Base-by-base conservation (phyloP, 2,113 vertebrate species). In the Pelecanoides urinatrix region DNA sequence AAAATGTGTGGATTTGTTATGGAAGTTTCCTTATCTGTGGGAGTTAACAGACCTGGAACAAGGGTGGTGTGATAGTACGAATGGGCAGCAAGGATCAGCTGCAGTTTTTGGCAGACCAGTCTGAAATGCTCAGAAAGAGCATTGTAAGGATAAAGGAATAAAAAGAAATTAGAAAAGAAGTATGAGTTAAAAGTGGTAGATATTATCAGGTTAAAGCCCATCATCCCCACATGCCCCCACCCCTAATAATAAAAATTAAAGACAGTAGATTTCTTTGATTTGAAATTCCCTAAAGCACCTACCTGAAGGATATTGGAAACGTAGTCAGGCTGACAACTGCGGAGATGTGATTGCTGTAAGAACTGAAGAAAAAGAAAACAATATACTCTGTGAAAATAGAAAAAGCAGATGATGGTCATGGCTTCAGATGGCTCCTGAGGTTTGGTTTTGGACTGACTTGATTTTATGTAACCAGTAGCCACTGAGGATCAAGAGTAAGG, bases 171-270 rank as follows among this genome's bases (percentile, higher is more conserved):
- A 17, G 9, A 71, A 22, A 29, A 36, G 26, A 80, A 66, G 7
- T 21, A 7, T 49, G 18, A 52, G 10, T 58, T 72, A 8, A 47
- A 22, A 55, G 2, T 6, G 16, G 25, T 32, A 30, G 22, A 6
- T 68, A 52, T 23, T 20, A 12, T 29, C 21, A 21, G 66, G 34
- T 74, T 52, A 21, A 75, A 81, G 22, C 18, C 26, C 5, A 9
- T 65, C 22, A 18, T 71, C n/a, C 49, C n/a, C 3, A 2, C 2
- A 2, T 0, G 3, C 18, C 30, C 3, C 7, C 9, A 23, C 13
- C 15, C n/a, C 2, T 27, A 29, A 4, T 25, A 63, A 45, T 38
- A 58, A 82, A 44, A 88, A 45, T 3, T 5, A 25, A 67, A 58
- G 21, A 13, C n/a, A 45, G 44, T 40, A 59, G 7, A 9, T 63